Evolutionary conservation across 2,888 invertebrate species (phyloP).

Genomic region (Megastigmus dorsalis): DNA sequence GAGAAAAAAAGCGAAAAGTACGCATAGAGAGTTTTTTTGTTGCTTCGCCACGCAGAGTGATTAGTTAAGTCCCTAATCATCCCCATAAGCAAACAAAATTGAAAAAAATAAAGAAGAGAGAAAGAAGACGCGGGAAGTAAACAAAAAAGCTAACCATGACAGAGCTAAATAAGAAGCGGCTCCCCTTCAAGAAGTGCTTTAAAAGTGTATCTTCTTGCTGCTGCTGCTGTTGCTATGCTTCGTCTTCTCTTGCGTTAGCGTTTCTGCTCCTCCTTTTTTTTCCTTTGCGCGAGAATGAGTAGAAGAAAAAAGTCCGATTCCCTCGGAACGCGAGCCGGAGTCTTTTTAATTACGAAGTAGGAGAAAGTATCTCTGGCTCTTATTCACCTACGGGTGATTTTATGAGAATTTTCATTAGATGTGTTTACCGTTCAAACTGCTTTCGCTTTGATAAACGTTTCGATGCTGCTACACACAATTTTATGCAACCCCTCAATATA

Average conservation of each 20-base stretch:
- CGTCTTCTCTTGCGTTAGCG: too few relatives aligned
- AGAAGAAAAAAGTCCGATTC: not conserved
- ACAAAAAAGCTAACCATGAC: constrained; percentile 34
- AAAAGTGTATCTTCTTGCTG: too few relatives aligned
- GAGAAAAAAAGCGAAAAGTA: not conserved
- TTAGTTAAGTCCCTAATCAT: constrained; percentile 43
- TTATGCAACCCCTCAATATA: too few relatives aligned
- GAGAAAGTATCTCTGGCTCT: not conserved
- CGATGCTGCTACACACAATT: too few relatives aligned
- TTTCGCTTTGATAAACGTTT: too few relatives aligned
- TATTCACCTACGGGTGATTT: constrained; percentile 18
- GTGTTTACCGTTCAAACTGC: constrained; percentile 1
- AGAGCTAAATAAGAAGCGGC: constrained; percentile 31
- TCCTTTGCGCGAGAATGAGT: too few relatives aligned
- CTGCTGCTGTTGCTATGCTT: too few relatives aligned
- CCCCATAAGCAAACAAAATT: constrained; percentile 13
- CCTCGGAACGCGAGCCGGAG: not conserved
- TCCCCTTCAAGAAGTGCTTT: too few relatives aligned
- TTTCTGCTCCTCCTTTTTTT: too few relatives aligned
- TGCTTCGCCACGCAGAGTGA: constrained; percentile 10
- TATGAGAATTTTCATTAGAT: constrained; percentile 1
- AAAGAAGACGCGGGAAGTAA: not conserved
- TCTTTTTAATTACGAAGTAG: constrained; percentile 29
- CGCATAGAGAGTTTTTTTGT: too few relatives aligned
- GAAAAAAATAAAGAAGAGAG: not conserved